Conservation (phyloP, 2,113 vertebrate genomes). For the Morone saxatilis region DNA sequence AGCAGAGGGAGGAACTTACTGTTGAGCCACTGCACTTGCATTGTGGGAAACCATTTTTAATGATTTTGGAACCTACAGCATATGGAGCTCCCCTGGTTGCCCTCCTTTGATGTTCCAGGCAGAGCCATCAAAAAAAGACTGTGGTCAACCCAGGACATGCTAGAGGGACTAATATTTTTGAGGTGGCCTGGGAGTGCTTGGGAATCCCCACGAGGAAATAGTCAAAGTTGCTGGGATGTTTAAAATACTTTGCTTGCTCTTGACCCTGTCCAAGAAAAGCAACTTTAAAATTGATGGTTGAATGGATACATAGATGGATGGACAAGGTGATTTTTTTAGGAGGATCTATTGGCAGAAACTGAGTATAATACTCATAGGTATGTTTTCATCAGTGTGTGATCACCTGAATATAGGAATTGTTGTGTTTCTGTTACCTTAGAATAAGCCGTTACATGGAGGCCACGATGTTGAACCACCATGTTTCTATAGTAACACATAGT, state of each 20-base stretch:
- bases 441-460: too few species aligned
- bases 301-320: not conserved
- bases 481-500: too few species aligned
- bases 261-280: not conserved
- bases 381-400: too few species aligned
- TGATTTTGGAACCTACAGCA: not conserved
- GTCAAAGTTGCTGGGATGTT: not conserved
- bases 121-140: not conserved
- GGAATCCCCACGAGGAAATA: not conserved
- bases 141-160: not conserved
- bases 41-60: not conserved
- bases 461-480: too few species aligned
- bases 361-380: too few species aligned
- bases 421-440: too few species aligned
- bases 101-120: not conserved
- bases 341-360: too few species aligned
- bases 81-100: not conserved
- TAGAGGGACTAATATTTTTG: too few species aligned
- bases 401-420: too few species aligned
- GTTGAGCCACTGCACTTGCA: not conserved
- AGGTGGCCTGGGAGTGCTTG: too few species aligned
- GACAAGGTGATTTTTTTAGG: not conserved
- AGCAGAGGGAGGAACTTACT: not conserved
- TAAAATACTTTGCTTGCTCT: not conserved
- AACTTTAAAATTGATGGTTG: not conserved